A percentile compares a stretch with the other conserved stretches of the same genome.
phyloP scores from a whole-genome alignment of 2,888 invertebrate species.

The Chrysolina oricalcia region DNA sequence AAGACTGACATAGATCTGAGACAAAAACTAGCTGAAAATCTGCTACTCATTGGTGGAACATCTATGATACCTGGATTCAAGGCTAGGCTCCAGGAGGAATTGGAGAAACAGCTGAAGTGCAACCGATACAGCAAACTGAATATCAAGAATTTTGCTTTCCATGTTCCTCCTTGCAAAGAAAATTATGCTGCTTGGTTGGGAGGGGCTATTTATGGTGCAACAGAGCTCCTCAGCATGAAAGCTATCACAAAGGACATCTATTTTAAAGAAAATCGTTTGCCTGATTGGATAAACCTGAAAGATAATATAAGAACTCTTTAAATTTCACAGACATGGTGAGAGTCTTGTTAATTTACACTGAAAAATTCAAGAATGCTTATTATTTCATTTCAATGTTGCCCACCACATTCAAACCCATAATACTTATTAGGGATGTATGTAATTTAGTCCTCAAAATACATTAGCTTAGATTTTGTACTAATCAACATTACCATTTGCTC shows the following conservation, averaged over 20 bases:
- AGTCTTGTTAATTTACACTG: too few relatives aligned
- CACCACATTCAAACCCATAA: too few relatives aligned
- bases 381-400: too few relatives aligned
- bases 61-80: conserved; percentile 88
- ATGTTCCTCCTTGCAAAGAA: conserved; percentile 84
- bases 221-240: conserved; percentile 81
- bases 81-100: conserved; percentile 85
- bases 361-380: too few relatives aligned
- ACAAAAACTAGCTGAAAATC: conserved; percentile 84
- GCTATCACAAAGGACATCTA: conserved; percentile 85
- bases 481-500: too few relatives aligned
- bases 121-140: conserved; percentile 78
- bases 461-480: too few relatives aligned
- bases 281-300: conserved; percentile 86
- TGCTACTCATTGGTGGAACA: conserved; percentile 91
- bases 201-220: conserved; percentile 85
- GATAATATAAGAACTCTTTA: conserved; percentile 74
- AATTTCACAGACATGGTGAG: too few relatives aligned
- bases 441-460: too few relatives aligned
- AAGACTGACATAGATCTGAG: conserved; percentile 90
- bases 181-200: conserved; percentile 93
- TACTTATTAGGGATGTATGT: too few relatives aligned
- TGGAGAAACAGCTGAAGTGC: conserved; percentile 78
- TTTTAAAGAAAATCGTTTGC: conserved; percentile 79
- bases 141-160: conserved; percentile 84